Base-by-base conservation (phyloP, 2,113 vertebrate species). In the Notiomystis cincta region DNA sequence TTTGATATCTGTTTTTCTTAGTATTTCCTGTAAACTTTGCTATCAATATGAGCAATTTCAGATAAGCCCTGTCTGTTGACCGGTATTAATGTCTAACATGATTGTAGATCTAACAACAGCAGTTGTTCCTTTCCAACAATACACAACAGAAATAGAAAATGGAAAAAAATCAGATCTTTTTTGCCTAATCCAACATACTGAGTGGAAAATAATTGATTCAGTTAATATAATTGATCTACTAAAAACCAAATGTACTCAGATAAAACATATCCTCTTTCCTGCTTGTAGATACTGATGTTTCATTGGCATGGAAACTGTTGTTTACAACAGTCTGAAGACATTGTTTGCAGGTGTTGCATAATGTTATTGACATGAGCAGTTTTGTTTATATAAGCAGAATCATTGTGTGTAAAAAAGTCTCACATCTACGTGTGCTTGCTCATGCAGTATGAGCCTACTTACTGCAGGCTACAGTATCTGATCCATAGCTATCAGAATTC, bases 31-130 rank as follows among this genome's bases (percentile, higher is more conserved):
- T 50, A 83, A 94, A 81, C n/a, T 94, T 81, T 84, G 35, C 27
- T 94, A 79, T 94, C 82, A 85, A 24, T 92, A 93, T 61, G 64
- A 95, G 64, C 78, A 75, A 93, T 91, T 96, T 97, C 87, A 98
- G 65, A 90, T 58, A 87, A 95, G 69, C 12, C 15, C 25, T 88
- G 54, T 73, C 65, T 91, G 28, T 56, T 95, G 81, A 80, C 44
- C 83, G 25, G 23, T 57, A 42, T 88, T 85, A 35, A 86, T 96
- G 96, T 95, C 71, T 80, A 87, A 47, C 21, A 65, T 61, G n/a
- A 78, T 28, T 78, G 70, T 42, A 71, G 20, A 80, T 19, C 8
- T 86, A 80, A 28, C 47, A 92, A 44, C 21, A 89, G 76, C 53
- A 86, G 25, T 25, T 75, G 3, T 21, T 33, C 8, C 25, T 70